Evolutionary conservation across 1,140 invertebrate species (phyloP).

Genomic region (Drosophila athabasca): DNA sequence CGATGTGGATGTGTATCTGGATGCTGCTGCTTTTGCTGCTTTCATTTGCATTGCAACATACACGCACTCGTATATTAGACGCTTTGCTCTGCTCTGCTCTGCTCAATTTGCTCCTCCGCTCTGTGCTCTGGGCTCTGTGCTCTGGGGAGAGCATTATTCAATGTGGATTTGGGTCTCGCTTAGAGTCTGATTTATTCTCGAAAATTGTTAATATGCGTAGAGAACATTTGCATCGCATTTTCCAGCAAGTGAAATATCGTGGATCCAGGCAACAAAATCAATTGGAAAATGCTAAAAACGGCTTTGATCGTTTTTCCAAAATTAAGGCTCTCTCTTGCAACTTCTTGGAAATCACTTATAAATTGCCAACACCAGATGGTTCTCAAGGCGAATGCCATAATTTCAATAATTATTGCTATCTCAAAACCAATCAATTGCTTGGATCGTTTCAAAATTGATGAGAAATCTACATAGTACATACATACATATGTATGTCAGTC

Average conservation of each 20-base stretch:
- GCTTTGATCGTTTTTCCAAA: no score
- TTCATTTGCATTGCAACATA: constrained; percentile 58
- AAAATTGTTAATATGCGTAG: constrained; percentile 1
- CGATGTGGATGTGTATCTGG: constrained; percentile 3
- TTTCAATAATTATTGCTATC: no score
- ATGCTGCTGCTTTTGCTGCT: constrained; percentile 36
- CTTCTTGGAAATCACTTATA: no score
- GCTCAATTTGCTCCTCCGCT: constrained; percentile 27
- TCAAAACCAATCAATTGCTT: no score
- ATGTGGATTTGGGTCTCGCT: constrained; percentile 5
- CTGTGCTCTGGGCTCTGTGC: constrained; percentile 6
- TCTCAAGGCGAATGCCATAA: no score
- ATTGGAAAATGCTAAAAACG: not conserved
- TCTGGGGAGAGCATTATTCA: constrained; percentile 22
- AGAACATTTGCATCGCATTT: not conserved
- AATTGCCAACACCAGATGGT: no score
- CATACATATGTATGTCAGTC: no score
- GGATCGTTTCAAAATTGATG: no score
- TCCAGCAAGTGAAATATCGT: not conserved
- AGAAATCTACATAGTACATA: no score
- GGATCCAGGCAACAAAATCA: not conserved
- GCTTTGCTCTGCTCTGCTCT: constrained; percentile 10
- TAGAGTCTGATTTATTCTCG: constrained; percentile 28
- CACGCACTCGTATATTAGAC: constrained; percentile 4
- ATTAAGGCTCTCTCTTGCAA: no score